Conservation (phyloP, 2,888 invertebrate species). For the Exocentrus adspersus region DNA sequence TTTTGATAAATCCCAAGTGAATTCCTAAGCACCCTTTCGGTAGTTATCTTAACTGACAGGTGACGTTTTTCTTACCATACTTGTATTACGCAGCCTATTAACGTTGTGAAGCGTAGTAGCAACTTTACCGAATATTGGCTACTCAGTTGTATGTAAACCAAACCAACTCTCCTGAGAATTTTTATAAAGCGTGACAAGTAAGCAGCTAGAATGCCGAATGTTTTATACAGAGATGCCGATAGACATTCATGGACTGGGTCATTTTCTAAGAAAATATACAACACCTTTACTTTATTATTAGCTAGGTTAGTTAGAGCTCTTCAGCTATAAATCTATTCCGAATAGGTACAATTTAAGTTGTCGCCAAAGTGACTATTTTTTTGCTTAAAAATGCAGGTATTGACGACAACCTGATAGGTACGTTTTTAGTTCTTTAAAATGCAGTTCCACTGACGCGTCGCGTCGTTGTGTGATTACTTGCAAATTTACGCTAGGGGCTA, state of each 20-base stretch:
- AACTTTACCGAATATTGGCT: background rate
- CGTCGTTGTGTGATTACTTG: background rate
- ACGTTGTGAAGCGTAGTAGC: background rate
- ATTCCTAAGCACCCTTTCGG: background rate
- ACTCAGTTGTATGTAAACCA: background rate
- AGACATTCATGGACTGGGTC: no score
- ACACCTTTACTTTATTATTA: no score
- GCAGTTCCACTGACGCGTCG: background rate
- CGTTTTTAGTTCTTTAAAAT: background rate
- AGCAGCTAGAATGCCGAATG: no score
- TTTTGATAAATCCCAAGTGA: background rate
- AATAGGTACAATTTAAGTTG: no score
- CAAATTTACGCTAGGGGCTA: background rate
- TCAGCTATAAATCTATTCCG: no score
- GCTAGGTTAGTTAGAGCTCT: no score
- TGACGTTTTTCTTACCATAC: background rate
- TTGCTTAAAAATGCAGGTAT: no score
- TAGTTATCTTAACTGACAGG: background rate
- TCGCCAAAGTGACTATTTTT: no score
- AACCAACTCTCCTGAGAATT: background rate
- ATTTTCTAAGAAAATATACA: no score
- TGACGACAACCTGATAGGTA: no score
- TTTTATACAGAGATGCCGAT: no score
- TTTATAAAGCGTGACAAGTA: no score
- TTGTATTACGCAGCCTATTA: background rate